These are phyloP conservation scores for Eurypyga helias DNA, from an alignment of 2,113 vertebrate species.

Conservation along the genomic window DNA sequence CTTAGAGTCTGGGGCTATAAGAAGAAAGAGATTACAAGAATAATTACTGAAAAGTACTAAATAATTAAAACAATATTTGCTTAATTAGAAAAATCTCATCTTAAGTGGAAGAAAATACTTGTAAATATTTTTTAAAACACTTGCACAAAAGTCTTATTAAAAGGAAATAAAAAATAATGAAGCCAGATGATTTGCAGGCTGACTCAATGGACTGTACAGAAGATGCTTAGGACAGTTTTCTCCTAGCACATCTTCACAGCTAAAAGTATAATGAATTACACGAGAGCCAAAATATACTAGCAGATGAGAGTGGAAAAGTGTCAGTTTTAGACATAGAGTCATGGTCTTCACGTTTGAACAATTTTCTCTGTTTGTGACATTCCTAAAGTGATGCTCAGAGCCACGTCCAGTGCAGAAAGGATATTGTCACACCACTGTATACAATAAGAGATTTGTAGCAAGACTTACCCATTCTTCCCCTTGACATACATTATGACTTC, in stretches of 20 bases:
- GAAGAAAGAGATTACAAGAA: neutral
- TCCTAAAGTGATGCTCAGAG: neutral
- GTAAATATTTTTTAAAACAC: neutral
- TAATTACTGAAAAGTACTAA: neutral
- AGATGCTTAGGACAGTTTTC: neutral
- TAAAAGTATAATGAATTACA: neutral
- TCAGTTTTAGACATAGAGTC: neutral
- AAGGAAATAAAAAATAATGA: neutral
- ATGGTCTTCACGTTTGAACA: accelerated
- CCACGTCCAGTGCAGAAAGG: neutral
- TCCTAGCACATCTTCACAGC: neutral
- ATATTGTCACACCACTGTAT: neutral
- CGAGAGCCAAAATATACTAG: neutral
- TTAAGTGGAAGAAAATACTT: neutral
- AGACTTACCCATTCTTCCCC: neutral
- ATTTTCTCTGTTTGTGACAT: neutral
- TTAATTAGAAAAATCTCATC: neutral
- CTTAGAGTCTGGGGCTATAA: neutral
- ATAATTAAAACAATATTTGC: neutral
- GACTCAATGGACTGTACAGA: neutral
- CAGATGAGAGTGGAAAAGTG: neutral
- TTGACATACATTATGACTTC: neutral
- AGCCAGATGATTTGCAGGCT: neutral
- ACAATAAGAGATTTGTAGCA: neutral
- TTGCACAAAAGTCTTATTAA: neutral